Evolutionary conservation across 2,113 vertebrate species (phyloP).

Genomic region (Platysteira castanea): DNA sequence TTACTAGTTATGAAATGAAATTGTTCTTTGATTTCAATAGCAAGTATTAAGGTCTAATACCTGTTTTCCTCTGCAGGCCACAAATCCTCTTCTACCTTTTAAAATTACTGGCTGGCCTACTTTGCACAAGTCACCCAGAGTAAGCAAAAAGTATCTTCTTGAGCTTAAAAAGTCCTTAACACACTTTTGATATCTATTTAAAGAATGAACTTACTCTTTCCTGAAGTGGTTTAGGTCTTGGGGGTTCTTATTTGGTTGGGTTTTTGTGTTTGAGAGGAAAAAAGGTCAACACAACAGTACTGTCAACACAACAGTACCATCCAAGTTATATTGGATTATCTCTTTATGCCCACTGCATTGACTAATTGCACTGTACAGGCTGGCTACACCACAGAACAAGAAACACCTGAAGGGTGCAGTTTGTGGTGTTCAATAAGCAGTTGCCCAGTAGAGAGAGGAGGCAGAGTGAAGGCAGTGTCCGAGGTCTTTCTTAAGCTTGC

Average conservation of each 20-base stretch:
- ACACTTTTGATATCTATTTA: not conserved
- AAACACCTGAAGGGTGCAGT: not conserved
- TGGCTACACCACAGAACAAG: not conserved
- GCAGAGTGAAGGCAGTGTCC: not conserved
- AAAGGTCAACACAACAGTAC: not conserved
- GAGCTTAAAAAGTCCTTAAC: not conserved
- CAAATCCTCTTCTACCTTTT: not conserved
- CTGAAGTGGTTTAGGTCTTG: not conserved
- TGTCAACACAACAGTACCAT: not conserved
- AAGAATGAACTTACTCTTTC: not conserved
- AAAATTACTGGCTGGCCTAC: not conserved
- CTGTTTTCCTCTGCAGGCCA: not conserved
- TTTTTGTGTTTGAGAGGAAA: not conserved
- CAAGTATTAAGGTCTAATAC: not conserved
- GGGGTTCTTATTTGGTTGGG: fast-evolving
- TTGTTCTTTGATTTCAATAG: not conserved
- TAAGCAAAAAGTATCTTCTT: not conserved
- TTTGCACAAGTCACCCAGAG: not conserved
- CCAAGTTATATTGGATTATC: not conserved
- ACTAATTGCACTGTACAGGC: not conserved
- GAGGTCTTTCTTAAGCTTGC: not conserved
- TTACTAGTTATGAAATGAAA: not conserved
- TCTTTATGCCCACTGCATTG: not conserved
- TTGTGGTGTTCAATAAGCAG: not conserved
- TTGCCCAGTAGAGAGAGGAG: not conserved